Percentiles rank a stretch among this genome's conserved stretches.
Conservation (phyloP, 2,113 vertebrate species). For the Oncorhynchus tshawytscha region DNA sequence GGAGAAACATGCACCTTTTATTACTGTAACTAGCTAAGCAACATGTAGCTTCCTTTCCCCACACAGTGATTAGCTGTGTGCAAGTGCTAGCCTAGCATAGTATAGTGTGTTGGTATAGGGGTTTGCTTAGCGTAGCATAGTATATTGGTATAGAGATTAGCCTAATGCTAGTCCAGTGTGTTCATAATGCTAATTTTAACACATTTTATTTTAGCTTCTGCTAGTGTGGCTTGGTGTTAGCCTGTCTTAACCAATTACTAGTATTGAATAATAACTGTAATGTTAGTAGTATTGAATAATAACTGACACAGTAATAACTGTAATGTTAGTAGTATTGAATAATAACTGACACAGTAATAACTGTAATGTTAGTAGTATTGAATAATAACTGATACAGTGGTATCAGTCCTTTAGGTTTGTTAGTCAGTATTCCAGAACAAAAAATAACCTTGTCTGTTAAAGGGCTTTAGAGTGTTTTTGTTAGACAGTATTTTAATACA, state of each 20-base stretch:
- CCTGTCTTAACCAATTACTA: conserved; percentile 36
- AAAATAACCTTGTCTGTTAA: conserved; percentile 55
- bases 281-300: background rate
- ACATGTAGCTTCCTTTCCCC: conserved; percentile 31
- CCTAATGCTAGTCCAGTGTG: conserved; percentile 22
- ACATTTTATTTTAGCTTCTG: conserved; percentile 54
- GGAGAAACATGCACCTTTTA: conserved; percentile 56
- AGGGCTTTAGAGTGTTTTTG: conserved; percentile 61
- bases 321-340: background rate
- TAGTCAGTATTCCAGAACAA: conserved; percentile 62
- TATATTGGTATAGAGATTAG: conserved; percentile 39
- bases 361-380: background rate
- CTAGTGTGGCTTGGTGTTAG: conserved; percentile 62
- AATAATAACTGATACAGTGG: conserved; percentile 6
- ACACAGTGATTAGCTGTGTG: conserved; percentile 1
- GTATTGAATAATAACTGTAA: too few species aligned
- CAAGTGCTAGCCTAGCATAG: conserved; percentile 23
- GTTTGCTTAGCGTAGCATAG: conserved; percentile 30
- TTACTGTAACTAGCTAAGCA: conserved; percentile 53
- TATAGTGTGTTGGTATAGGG: conserved; percentile 28
- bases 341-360: background rate
- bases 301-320: background rate
- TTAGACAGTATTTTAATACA: conserved; percentile 80
- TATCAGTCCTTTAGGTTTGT: conserved; percentile 38
- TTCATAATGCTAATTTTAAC: conserved; percentile 37